Evolutionary conservation across 1,140 invertebrate species (phyloP).

Genomic region (Scaptomyza pallida): DNA sequence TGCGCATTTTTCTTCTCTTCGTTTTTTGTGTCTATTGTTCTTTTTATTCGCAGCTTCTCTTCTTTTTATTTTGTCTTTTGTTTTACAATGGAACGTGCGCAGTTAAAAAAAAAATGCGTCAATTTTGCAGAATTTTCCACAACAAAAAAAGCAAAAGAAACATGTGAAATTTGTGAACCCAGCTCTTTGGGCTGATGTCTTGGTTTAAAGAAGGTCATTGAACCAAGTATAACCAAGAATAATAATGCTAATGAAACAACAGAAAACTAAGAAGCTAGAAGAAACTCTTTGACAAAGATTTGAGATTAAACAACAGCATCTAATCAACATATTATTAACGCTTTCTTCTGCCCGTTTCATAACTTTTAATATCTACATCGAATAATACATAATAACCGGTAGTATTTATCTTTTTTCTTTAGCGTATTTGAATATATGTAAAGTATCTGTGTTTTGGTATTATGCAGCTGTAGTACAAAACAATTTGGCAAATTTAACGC

Average conservation of each 20-base stretch:
- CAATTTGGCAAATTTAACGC: constrained; percentile 63
- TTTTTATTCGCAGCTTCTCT: constrained; percentile 6
- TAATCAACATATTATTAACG: no score
- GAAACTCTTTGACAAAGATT: no score
- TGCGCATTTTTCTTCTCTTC: constrained; percentile 8
- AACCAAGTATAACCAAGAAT: constrained; percentile 16
- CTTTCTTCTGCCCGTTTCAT: not conserved
- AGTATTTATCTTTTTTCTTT: constrained; percentile 17
- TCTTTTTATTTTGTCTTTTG: constrained; percentile 11
- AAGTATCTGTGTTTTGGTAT: not conserved
- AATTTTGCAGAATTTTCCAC: constrained; percentile 12
- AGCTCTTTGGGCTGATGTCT: constrained; percentile 7
- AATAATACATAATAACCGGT: not conserved
- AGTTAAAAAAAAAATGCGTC: constrained; percentile 14
- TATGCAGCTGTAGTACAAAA: not conserved
- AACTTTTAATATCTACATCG: not conserved
- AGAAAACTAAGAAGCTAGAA: constrained; percentile 5
- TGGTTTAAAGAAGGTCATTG: constrained; percentile 1
- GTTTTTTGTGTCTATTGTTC: not conserved
- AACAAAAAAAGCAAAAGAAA: not conserved
- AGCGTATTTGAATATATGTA: constrained; percentile 27
- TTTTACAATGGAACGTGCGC: not conserved
- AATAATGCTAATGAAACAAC: constrained; percentile 30
- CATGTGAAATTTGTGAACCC: not conserved
- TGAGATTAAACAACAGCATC: no score